Base-by-base conservation (phyloP, 2,888 invertebrate species). In the Serrognathus titanus region DNA sequence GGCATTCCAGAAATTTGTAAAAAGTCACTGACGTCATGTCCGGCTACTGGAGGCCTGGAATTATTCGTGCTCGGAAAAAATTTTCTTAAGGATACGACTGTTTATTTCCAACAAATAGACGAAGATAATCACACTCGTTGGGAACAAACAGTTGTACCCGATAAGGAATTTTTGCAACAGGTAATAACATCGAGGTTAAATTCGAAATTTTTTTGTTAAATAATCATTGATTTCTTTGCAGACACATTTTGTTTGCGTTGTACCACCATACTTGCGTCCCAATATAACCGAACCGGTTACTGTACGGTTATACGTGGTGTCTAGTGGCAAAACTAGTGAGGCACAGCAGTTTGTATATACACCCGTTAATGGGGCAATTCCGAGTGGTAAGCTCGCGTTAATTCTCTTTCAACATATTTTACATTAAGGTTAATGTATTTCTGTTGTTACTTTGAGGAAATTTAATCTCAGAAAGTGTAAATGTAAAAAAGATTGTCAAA, bases 1-100 rank as follows among this genome's bases (percentile, higher is more conserved):
- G 94, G 94, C 54, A 87, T 93, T 51, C 94, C 94, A 10, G 94
- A 94, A 80, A 94, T 94, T 61, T 91, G 91, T 72, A 92, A 93
- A 75, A 94, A 93, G 75, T 94, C 94, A 0, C 76, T 93, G 8
- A 86, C 87, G 24, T 88, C 91, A 20, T 89, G 90, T 71, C 88
- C 90, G 6, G 89, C 88, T 3, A 82, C 83, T 50, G 94, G 94
- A 6, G 93, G 93, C 1, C 76, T 89, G 58, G 94, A 94, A 75
- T 80, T 94, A 50, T 94, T 93, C 77, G 87, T 94, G 43, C 84
- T 94, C 59, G 94, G 94, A 37, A 94, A 94, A 79, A 94, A 94
- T 78, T 94, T 94, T 76, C 83, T 93, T 46, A 94, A 94, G 79
- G 94, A 94, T 78, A 92, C 93, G 5, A 84, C 88, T 64, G 89